phyloP scores from a whole-genome alignment of 53 echinoderm and acorn worm species.

The Antedon mediterranea region DNA sequence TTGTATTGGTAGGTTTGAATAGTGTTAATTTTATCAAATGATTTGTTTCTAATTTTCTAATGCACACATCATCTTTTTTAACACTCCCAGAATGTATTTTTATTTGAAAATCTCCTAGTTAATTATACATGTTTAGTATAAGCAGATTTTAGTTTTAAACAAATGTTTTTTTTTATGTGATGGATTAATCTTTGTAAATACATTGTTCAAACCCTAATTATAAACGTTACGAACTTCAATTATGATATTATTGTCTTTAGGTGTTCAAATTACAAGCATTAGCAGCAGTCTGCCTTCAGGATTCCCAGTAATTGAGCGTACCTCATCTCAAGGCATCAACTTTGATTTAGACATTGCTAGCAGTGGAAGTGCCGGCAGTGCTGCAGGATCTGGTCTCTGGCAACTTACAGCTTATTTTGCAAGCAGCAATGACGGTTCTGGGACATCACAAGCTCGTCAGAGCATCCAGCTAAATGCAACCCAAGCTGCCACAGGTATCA shows the following conservation, averaged over 20 bases:
- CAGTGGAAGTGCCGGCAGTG: constrained; percentile 28
- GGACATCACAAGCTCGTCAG: constrained; percentile 14
- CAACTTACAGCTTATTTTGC: constrained; percentile 35
- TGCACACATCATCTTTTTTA: no score
- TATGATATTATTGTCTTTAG: constrained; percentile 15
- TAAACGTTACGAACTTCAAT: no score
- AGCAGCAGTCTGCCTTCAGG: constrained; percentile 2
- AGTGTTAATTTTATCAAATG: no score
- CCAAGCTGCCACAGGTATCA: constrained; percentile 5
- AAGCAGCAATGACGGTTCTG: constrained; percentile 41
- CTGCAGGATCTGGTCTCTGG: constrained; percentile 38
- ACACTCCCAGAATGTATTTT: no score
- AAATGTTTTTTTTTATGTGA: no score
- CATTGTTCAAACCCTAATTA: no score
- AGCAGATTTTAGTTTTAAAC: no score
- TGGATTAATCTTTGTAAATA: no score
- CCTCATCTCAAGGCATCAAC: constrained; percentile 15
- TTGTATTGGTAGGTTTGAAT: constrained; percentile 43
- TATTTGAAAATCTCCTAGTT: no score
- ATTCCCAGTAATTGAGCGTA: constrained; percentile 14
- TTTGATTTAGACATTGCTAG: constrained; percentile 47
- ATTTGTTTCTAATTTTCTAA: no score
- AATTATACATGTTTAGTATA: no score
- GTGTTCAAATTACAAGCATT: constrained; percentile 32
- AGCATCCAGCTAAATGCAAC: constrained; percentile 13